These are phyloP conservation scores for Mirounga angustirostris DNA, from an alignment of 2,113 vertebrate species.

Conservation along the genomic window DNA sequence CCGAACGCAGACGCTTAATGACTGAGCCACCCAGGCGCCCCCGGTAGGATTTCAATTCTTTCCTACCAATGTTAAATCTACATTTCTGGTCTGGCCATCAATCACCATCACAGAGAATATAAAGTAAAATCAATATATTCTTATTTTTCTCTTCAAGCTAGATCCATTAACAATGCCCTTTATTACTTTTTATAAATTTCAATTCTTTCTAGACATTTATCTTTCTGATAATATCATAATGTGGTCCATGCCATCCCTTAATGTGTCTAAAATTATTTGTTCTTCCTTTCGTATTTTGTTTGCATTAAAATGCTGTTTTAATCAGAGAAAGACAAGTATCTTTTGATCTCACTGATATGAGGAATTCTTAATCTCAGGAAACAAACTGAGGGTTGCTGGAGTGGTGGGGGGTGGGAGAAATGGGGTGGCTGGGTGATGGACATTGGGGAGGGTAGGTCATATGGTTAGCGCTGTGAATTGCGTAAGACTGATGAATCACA, in stretches of 20 bases:
- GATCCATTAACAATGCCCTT: neutral
- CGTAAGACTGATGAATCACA: too few species aligned
- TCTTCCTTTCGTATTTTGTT: neutral
- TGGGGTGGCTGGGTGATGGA: too few species aligned
- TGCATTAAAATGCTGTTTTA: neutral
- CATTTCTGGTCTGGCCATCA: neutral
- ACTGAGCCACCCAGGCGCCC: too few species aligned
- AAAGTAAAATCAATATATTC: slow-evolving; percentile 36
- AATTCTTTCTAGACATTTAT: slow-evolving; percentile 4
- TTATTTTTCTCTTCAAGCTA: slow-evolving; percentile 29
- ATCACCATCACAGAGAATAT: neutral
- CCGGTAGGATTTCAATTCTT: neutral
- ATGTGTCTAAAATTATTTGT: neutral
- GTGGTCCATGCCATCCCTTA: neutral
- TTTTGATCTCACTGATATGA: too few species aligned
- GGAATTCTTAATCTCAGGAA: too few species aligned
- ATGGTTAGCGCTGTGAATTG: too few species aligned
- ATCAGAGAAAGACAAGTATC: too few species aligned
- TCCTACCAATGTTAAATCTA: neutral
- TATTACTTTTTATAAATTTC: slow-evolving; percentile 28
- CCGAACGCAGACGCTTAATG: too few species aligned
- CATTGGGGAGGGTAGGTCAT: too few species aligned
- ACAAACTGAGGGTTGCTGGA: too few species aligned
- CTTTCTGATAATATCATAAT: slow-evolving; percentile 56
- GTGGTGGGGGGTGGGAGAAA: too few species aligned